Evolutionary conservation across 2,888 invertebrate species (phyloP), one percentile per base, ranked within the genome.

Genomic region (Drosophila macrospina): DNA sequence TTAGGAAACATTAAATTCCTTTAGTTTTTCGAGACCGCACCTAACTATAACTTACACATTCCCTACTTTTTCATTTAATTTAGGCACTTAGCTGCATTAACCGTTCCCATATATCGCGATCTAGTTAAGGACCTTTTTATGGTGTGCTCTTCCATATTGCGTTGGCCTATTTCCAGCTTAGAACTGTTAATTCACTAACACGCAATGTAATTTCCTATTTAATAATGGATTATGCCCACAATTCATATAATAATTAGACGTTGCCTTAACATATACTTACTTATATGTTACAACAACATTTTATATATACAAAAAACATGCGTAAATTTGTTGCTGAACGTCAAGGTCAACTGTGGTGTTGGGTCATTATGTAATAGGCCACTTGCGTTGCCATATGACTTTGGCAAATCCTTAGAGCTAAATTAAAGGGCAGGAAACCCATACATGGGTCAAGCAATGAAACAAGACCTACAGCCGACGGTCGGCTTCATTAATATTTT

Each of bases 151-250:
- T 69, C 41, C 62, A 57, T 63, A 54, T 47, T 66, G 13, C 34
- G 47, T 36, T 47, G 47, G 20, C n/a, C 47, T 13, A 56, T 64
- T 50, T 59, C 13, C 32, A 5, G 44, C 8, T 26, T 28, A 32
- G 44, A 80, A 67, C 42, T 80, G 80, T 70, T 76, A 88, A 80
- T 73, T 73, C 56, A 63, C 47, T 11, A 64, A 69, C 82, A 82
- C 82, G 88, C 82, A 86, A 86, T 54, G 86, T 76, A 76, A 86
- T 73, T 82, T 82, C 69, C 80, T 61, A 44, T 68, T 76, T 63
- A 68, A 67, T 79, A 69, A 63, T 73, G 62, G 52, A 55, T 61
- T 62, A 69, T 65, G 69, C 45, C 61, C 57, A 75, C 82, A 67
- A 68, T 68, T 75, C 72, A 62, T 57, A 87, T 86, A 83, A 60